Evolutionary conservation across 2,113 vertebrate genomes (phyloP).

Genomic region (Thomomys bottae): DNA sequence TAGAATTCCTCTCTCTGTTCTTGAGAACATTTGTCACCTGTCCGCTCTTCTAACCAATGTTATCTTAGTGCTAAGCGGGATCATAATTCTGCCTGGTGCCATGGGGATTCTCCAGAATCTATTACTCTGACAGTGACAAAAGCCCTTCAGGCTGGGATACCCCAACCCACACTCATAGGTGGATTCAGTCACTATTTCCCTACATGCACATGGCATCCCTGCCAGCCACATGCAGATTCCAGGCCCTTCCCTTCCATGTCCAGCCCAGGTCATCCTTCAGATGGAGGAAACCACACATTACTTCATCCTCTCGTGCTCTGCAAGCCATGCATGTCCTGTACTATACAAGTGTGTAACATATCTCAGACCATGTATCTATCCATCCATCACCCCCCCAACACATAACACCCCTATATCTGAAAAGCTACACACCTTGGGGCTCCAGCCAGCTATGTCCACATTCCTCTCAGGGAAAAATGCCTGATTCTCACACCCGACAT

Average conservation of each 20-base stretch:
- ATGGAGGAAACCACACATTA: too few relatives aligned
- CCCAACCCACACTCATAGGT: background rate
- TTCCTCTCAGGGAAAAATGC: background rate
- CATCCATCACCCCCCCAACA: background rate
- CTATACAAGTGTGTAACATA: too few relatives aligned
- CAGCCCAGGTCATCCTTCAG: background rate
- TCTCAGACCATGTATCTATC: background rate
- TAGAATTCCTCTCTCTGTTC: constrained; percentile 57
- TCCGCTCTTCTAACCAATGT: constrained; percentile 68
- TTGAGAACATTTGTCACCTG: constrained; percentile 74
- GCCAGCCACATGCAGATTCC: rapidly evolving
- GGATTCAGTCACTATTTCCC: background rate
- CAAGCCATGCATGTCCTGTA: background rate
- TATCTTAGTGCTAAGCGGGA: constrained; percentile 72
- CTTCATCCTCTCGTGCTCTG: background rate
- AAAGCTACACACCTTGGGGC: background rate
- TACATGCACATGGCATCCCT: rapidly evolving
- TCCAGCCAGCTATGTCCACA: background rate
- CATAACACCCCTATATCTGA: too few relatives aligned
- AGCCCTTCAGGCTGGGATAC: constrained; percentile 6
- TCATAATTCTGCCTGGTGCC: constrained; percentile 72
- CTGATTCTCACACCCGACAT: constrained; percentile 6
- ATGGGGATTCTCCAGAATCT: constrained; percentile 60
- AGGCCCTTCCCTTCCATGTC: background rate
- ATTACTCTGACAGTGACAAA: constrained; percentile 66